Evolutionary conservation across 2,888 invertebrate genomes (phyloP), one percentile per base, ranked within the genome.

Genomic region (Rhagium mordax): DNA sequence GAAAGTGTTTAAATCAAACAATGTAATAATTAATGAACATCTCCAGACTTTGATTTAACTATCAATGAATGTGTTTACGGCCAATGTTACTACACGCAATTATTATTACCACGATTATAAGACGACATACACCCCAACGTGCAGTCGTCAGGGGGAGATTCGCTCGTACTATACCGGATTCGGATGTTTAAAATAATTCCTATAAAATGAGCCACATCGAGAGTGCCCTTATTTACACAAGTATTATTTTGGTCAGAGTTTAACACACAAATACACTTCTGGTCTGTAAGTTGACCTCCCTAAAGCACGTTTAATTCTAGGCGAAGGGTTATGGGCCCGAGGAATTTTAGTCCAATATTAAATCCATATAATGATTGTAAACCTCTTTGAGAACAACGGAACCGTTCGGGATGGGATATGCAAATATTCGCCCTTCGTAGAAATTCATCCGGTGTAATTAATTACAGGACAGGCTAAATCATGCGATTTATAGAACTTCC

Each of bases 371-470:
- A 53, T 53, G 53, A 53, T n/a, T 33, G 65, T 41, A 53, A 65
- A 53, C 55, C 65, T 53, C 65, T 65, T 65, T 65, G 65, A 53
- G 21, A 10, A 18, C 2, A 53, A n/a, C 65, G 55, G 53, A 53
- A 65, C 15, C 13, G 24, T 20, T 15, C 16, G 53, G 53, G 20
- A 16, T 18, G 18, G 49, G 33, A 20, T 10, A 33, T 51, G 18
- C 65, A 53, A 65, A 65, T 53, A 65, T 65, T 53, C 65, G 65
- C 65, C 21, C 21, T 53, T 29, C 20, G 53, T 53, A 33, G 53
- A 29, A 65, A 65, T 65, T 53, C 65, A 65, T 53, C 65, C 51
- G 29, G 65, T 53, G 65, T 53, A 65, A 65, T 65, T 53, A 65
- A 65, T 65, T 65, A 65, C 33, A 65, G 65, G 53, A 53, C 65